These are phyloP conservation scores for Graphium colonna DNA, from an alignment of 2,888 invertebrate species.

Conservation along the genomic window DNA sequence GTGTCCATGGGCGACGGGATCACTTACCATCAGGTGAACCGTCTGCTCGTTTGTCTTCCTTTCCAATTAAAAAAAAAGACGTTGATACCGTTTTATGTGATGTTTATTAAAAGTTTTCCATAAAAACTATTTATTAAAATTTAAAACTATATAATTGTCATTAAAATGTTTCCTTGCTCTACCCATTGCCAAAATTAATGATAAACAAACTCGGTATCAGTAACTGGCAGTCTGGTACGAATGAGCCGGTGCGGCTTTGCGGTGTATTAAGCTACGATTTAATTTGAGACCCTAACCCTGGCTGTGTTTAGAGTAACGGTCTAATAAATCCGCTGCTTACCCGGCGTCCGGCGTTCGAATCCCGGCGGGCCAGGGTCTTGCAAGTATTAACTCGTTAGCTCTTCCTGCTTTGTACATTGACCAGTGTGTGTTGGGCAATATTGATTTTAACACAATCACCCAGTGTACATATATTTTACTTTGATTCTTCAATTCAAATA, in stretches of 20 bases:
- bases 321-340: conserved; percentile 74
- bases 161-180: too few relatives aligned
- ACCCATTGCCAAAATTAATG: too few relatives aligned
- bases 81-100: too few relatives aligned
- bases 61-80: too few relatives aligned
- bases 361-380: conserved; percentile 58
- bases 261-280: conserved; percentile 65
- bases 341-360: conserved; percentile 63
- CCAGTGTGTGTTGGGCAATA: neutral
- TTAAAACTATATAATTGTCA: too few relatives aligned
- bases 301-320: conserved; percentile 60
- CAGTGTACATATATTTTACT: neutral
- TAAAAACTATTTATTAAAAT: too few relatives aligned
- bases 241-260: conserved; percentile 57
- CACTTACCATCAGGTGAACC: too few relatives aligned
- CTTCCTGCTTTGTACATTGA: conserved; percentile 27
- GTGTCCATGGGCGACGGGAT: too few relatives aligned
- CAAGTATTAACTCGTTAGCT: conserved; percentile 63
- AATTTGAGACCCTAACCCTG: conserved; percentile 63
- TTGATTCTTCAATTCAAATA: neutral
- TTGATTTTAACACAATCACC: too few relatives aligned
- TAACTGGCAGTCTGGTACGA: conserved; percentile 16
- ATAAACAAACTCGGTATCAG: conserved; percentile 17
- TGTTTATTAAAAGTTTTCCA: too few relatives aligned
- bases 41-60: too few relatives aligned